Evolutionary conservation across 1,140 invertebrate species (phyloP).

Genomic region (Diachasma alloeum): DNA sequence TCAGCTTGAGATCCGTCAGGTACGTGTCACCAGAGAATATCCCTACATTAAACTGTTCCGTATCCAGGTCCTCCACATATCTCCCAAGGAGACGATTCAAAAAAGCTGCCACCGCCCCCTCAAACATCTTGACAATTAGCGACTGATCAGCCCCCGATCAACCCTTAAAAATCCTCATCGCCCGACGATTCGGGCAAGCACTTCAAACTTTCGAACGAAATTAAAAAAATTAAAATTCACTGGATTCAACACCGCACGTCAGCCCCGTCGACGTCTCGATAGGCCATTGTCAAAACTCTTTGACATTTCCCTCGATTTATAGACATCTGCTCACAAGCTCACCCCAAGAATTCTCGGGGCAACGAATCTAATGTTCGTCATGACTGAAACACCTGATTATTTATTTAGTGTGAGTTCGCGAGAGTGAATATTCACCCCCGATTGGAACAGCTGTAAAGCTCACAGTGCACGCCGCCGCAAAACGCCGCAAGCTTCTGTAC

Average conservation of each 20-base stretch:
- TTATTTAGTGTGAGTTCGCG: no score
- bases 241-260: neutral
- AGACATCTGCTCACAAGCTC: neutral
- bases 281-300: neutral
- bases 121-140: conserved; percentile 70
- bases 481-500: neutral
- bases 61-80: conserved; percentile 83
- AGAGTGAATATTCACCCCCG: no score
- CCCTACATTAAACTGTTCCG: conserved; percentile 82
- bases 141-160: neutral
- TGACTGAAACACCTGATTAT: no score
- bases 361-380: no score
- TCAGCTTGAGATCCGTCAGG: conserved; percentile 78
- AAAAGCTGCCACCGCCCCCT: conserved; percentile 79
- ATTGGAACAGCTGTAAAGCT: neutral
- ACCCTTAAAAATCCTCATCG: neutral
- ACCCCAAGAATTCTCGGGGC: neutral
- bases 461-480: neutral
- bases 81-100: conserved; percentile 82
- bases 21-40: conserved; percentile 84
- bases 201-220: no score
- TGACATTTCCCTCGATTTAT: neutral
- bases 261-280: neutral
- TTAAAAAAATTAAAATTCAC: neutral
- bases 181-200: neutral